These are phyloP conservation scores for Maniola jurtina DNA, from an alignment of 1,140 invertebrate genomes.

Conservation along the genomic window DNA sequence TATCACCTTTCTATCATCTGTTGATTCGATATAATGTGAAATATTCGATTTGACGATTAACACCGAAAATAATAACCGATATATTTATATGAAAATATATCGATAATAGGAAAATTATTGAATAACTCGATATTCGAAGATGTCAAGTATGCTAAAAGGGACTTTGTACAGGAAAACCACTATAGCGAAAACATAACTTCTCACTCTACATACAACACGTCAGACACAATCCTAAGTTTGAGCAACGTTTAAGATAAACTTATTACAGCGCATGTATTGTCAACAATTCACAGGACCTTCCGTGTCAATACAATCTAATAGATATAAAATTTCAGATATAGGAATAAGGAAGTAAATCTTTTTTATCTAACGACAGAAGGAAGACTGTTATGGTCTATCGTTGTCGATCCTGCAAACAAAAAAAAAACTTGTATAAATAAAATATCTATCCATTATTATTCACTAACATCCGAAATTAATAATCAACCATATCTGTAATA, in stretches of 20 bases:
- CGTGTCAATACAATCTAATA: constrained; percentile 62
- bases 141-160: too few species aligned
- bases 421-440: constrained; percentile 14
- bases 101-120: too few species aligned
- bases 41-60: too few species aligned
- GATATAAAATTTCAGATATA: constrained; percentile 72
- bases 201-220: constrained; percentile 37
- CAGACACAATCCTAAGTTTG: constrained; percentile 58
- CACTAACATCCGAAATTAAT: too few species aligned
- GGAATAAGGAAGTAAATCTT: constrained; percentile 71
- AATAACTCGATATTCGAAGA: too few species aligned
- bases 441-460: neutral
- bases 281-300: constrained; percentile 67
- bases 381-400: constrained; percentile 74
- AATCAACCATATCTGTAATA: too few species aligned
- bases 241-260: constrained; percentile 70
- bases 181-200: constrained; percentile 39
- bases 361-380: constrained; percentile 71
- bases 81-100: too few species aligned
- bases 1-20: too few species aligned
- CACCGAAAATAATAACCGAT: too few species aligned
- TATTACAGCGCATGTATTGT: constrained; percentile 69
- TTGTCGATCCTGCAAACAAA: constrained; percentile 62
- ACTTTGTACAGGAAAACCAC: too few species aligned
- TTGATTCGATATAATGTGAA: too few species aligned